Conservation (phyloP, 92 coral and sea anemone genomes). For the Palythoa caribaeorum region DNA sequence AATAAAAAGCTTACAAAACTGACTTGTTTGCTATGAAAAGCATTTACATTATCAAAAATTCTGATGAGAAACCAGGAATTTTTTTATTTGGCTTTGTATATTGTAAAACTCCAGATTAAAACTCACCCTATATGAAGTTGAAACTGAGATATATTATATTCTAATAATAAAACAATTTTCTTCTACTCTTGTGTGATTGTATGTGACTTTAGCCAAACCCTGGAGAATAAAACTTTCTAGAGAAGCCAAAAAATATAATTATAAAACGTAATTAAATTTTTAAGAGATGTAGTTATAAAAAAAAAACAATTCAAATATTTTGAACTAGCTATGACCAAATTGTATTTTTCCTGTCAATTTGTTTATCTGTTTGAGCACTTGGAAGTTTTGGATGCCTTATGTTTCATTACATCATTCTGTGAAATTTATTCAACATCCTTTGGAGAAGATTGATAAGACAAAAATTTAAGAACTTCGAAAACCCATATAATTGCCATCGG, state of each 20-base stretch:
- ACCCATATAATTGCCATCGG: conserved; percentile 76
- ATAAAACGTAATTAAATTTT: too few species aligned
- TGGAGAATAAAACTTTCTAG: neutral
- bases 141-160: conserved; percentile 10
- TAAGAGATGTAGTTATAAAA: neutral
- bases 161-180: neutral
- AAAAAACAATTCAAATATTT: neutral
- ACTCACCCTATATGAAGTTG: conserved; percentile 2
- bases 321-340: conserved; percentile 1
- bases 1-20: neutral
- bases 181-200: too few species aligned
- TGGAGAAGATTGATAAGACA: conserved; percentile 2
- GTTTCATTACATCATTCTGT: conserved; percentile 7
- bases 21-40: too few species aligned
- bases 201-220: neutral
- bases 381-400: neutral
- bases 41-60: conserved; percentile 8
- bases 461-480: conserved; percentile 55
- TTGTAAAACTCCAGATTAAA: conserved; percentile 9
- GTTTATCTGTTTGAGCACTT: conserved; percentile 1
- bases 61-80: too few species aligned
- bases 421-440: conserved; percentile 13
- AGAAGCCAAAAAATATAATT: neutral
- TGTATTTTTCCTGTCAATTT: conserved; percentile 11
- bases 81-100: neutral